Evolutionary conservation across 2,113 vertebrate species (phyloP), one percentile per base, ranked within the genome.

Genomic region (Chaenogobius annularis): DNA sequence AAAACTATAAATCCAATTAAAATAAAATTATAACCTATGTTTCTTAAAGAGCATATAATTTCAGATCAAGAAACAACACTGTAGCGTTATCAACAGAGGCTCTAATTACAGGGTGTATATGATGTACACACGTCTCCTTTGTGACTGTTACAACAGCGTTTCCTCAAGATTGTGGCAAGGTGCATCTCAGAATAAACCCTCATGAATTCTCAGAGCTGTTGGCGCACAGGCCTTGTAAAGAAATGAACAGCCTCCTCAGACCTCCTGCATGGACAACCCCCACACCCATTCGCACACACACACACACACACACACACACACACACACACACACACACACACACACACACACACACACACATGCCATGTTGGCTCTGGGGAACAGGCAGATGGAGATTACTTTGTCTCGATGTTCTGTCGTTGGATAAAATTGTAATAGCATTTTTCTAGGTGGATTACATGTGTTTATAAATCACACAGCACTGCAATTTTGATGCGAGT

Each of bases 381-480:
- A 48, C 72, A 46, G 70, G 68, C 75, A 78, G 80, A 83, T 84
- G 72, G 74, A 71, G 74, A 72, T 72, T 35, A 67, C 69, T 79
- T 58, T 72, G 65, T 19, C 48, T 50, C 7, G 48, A 59, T 14
- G 20, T 14, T 59, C 40, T 69, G 43, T 50, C 48, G 6, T 7
- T 50, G 22, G 73, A 55, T 4, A 7, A 17, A 10, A 40, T 72
- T 62, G 59, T 50, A 35, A 58, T 58, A 23, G 3, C 19, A 2
- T 68, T 20, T 50, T 56, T 13, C 7, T 20, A 19, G n/a, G 43
- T 77, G 26, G 58, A 64, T 64, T 64, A n/a, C 19, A 62, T 64
- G 31, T 64, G 10, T 19, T 64, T 15, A 15, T 31, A 15, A 61
- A 31, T 15, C 58, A 61, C 3, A 31, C 20, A 7, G 48, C 5